A percentile compares a stretch with the other conserved stretches of the same genome.
Conservation (phyloP, 1,140 invertebrate species). For the Heliconius congener region DNA sequence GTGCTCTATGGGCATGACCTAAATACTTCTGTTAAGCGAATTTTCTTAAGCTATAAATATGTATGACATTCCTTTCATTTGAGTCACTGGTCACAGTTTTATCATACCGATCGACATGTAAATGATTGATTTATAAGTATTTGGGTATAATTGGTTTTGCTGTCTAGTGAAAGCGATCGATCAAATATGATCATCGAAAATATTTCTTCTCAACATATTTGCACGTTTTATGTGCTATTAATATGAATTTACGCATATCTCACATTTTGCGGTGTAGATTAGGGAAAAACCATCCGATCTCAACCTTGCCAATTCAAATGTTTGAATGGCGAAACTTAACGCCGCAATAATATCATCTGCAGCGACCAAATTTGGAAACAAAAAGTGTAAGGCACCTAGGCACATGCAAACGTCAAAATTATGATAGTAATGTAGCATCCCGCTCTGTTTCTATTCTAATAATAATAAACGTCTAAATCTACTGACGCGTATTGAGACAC, state of each 20-base stretch:
- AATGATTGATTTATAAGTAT: not conserved
- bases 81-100: not conserved
- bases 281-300: too few species aligned
- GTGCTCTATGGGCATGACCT: not conserved
- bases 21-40: not conserved
- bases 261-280: too few species aligned
- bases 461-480: too few species aligned
- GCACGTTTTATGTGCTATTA: too few species aligned
- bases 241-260: too few species aligned
- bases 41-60: constrained; percentile 7
- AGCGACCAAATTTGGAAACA: too few species aligned
- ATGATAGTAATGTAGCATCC: too few species aligned
- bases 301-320: too few species aligned
- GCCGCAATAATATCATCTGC: too few species aligned
- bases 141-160: not conserved
- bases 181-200: not conserved
- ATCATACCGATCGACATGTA: not conserved
- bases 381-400: not conserved
- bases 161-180: not conserved
- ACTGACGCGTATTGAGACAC: too few species aligned
- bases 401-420: not conserved
- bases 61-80: not conserved
- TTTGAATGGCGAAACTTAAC: too few species aligned
- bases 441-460: too few species aligned
- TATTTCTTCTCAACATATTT: not conserved